Base-by-base conservation (phyloP, 2,888 invertebrate genomes). In the Mythimna vitellina region DNA sequence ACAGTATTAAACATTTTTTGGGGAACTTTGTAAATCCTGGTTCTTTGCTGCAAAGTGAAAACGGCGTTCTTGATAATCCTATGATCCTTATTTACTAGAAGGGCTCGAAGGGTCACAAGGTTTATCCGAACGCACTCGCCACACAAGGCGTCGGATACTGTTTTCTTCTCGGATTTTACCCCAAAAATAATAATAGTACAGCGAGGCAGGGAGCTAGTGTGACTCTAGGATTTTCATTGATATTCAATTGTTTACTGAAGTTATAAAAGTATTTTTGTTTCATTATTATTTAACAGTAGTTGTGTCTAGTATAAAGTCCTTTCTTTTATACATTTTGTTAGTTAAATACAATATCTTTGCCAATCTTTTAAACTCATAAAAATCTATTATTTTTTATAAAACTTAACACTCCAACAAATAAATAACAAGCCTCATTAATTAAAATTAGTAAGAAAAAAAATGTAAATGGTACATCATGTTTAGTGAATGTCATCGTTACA, bases 81-180 rank as follows among this genome's bases (percentile, higher is more conserved):
- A 79, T 93, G 92, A 95, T 92, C 93, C 92, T 93, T 95, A 95
- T 95, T 94, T 94, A 95, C 93, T 92, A 90, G 89, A 78, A 84
- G 83, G 84, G 86, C 87, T 86, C 80, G 84, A 87, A 88, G 85
- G 90, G 87, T 81, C 87, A 81, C 79, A 78, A 82, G 87, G 85
- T 86, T 87, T 88, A 88, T 79, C 78, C 82, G 80, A 76, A 83
- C 82, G 80, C 83, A 85, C 86, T 85, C 83, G 76, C 87, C 85
- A 78, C 84, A 83, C 83, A 75, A 87, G 84, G 80, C 84, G 83
- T 81, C 73, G 81, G 83, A 82, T 78, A 71, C 79, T 78, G 82
- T 82, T 86, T 81, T 81, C 75, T 81, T 76, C 65, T 57, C 73
- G 72, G 49, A 68, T 74, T 82, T 81, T 75, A 7, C 64, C 62